Evolutionary conservation across 2,888 invertebrate species (phyloP).

Genomic region (Erebia epiphron): DNA sequence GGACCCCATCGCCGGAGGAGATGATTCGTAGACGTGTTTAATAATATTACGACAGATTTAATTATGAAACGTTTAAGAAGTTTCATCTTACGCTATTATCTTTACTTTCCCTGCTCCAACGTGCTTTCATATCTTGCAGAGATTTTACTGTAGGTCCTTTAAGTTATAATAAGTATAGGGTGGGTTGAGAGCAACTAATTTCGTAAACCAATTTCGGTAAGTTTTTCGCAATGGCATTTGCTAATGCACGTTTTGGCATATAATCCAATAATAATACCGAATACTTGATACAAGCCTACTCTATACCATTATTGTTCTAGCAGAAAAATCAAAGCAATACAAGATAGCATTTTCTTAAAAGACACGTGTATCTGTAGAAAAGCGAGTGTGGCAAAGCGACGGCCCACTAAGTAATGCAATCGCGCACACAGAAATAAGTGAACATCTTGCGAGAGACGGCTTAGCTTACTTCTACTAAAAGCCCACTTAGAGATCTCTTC

Average conservation of each 20-base stretch:
- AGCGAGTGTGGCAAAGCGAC: constrained; percentile 42
- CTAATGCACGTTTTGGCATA: not conserved
- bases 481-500: constrained; percentile 81
- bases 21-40: constrained; percentile 82
- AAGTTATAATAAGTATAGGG: not conserved
- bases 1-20: constrained; percentile 80
- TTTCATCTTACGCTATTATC: constrained; percentile 67
- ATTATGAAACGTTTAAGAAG: constrained; percentile 79
- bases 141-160: constrained; percentile 6
- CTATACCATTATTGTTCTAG: constrained; percentile 11
- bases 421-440: constrained; percentile 71
- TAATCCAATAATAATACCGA: not conserved
- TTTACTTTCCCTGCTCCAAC: constrained; percentile 63
- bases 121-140: constrained; percentile 43
- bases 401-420: constrained; percentile 59
- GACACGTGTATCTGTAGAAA: constrained; percentile 34
- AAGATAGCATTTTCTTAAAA: constrained; percentile 26
- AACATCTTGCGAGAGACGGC: constrained; percentile 76
- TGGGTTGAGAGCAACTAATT: not conserved
- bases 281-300: constrained; percentile 5
- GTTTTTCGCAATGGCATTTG: not conserved
- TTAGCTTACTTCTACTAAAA: constrained; percentile 80
- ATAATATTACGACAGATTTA: constrained; percentile 83
- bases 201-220: not conserved
- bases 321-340: constrained; percentile 21